A percentile compares a stretch with the other conserved stretches of the same genome.
Evolutionary conservation across 1,140 invertebrate species (phyloP).

Genomic region (Penaeus chinensis): DNA sequence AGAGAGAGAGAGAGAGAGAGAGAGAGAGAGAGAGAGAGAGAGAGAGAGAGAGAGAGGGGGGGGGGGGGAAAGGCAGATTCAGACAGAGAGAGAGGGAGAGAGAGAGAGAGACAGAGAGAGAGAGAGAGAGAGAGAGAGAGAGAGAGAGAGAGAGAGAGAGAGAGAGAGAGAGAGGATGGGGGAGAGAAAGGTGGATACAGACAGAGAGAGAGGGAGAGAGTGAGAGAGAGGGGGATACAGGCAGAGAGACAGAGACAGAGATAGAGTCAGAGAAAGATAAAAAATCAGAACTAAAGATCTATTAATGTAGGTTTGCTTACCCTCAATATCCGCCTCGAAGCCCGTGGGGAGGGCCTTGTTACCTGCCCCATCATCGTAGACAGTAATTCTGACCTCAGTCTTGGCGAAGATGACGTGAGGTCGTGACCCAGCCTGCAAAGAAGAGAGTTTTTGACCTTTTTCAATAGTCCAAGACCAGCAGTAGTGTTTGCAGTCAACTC

Average conservation of each 20-base stretch:
- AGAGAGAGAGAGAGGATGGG: neutral
- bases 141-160: neutral
- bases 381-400: constrained; percentile 65
- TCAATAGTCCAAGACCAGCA: neutral
- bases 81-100: neutral
- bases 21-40: too few relatives aligned
- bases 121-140: neutral
- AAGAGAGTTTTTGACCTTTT: neutral
- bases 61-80: neutral
- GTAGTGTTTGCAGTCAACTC: neutral
- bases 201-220: too few relatives aligned
- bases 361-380: constrained; percentile 64
- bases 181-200: too few relatives aligned
- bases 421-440: constrained; percentile 61
- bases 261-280: neutral
- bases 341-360: constrained; percentile 64
- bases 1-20: too few relatives aligned
- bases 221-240: neutral
- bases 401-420: constrained; percentile 66
- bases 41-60: too few relatives aligned
- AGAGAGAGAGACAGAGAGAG: neutral
- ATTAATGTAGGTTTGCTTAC: constrained; percentile 39
- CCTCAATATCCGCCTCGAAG: constrained; percentile 66
- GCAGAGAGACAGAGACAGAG: neutral
- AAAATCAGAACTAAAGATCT: too few relatives aligned